These are phyloP conservation scores for Dusona sp. DNA, from an alignment of 2,888 invertebrate species.

Conservation along the genomic window DNA sequence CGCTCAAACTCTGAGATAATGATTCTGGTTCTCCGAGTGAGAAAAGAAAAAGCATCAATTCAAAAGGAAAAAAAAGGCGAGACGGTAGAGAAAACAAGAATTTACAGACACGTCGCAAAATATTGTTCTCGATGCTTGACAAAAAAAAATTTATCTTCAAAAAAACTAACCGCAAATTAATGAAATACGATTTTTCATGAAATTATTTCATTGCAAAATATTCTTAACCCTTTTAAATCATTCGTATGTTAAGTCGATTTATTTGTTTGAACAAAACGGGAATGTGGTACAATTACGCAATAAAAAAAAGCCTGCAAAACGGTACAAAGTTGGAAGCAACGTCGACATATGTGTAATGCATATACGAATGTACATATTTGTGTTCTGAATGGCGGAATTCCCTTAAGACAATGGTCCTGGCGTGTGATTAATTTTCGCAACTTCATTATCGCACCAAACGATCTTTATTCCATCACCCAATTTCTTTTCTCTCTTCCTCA, in stretches of 20 bases:
- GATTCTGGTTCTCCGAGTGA: constrained; percentile 28
- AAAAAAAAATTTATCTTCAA: too few relatives aligned
- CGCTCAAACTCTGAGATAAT: constrained; percentile 38
- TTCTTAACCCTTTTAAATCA: neutral
- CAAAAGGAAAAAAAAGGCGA: neutral
- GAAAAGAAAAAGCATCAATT: neutral
- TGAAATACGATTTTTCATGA: neutral
- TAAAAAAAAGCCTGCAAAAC: constrained; percentile 51
- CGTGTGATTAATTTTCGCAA: constrained; percentile 56
- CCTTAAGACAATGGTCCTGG: constrained; percentile 44
- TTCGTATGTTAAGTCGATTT: constrained; percentile 19
- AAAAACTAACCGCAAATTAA: too few relatives aligned
- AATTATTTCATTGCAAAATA: neutral
- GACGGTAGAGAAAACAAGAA: neutral
- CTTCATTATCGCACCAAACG: constrained; percentile 45
- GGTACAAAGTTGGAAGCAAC: constrained; percentile 32
- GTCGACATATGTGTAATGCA: neutral
- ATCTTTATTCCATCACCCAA: constrained; percentile 19
- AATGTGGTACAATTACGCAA: constrained; percentile 25
- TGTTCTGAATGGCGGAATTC: constrained; percentile 45
- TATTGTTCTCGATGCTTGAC: neutral
- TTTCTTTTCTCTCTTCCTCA: constrained; percentile 2
- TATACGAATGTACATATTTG: neutral
- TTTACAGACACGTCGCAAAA: neutral
- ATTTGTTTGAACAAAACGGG: constrained; percentile 40